Percentiles rank a stretch among this genome's conserved stretches.
Conservation (phyloP, 2,797 vertebrate genomes). For the Cephalopachus bancanus region DNA sequence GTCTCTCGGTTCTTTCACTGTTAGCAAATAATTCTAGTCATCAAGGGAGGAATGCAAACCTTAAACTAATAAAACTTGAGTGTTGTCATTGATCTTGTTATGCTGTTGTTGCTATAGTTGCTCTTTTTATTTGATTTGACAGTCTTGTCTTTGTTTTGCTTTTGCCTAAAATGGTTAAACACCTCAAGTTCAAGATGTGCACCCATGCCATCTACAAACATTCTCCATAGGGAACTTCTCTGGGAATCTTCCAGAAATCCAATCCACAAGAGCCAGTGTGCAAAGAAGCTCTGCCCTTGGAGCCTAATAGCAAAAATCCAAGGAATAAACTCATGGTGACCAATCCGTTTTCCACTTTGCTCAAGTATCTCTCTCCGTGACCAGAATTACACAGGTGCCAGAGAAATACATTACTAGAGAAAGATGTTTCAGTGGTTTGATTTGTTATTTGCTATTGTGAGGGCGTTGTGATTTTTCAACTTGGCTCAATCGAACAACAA, state of each 20-base stretch:
- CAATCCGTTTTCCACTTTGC: background rate
- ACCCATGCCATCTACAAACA: background rate
- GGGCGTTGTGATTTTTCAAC: background rate
- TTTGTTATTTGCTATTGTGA: background rate
- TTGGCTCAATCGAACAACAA: background rate
- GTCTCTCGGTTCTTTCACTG: background rate
- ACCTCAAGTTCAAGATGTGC: background rate
- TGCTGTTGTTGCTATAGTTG: background rate
- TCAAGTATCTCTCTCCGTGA: background rate
- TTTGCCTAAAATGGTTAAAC: background rate
- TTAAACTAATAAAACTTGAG: background rate
- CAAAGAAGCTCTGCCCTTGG: background rate
- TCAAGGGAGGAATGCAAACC: background rate
- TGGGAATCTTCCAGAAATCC: background rate
- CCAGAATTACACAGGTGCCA: background rate
- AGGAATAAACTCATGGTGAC: background rate
- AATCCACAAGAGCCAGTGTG: background rate
- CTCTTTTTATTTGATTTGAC: background rate
- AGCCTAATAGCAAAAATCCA: background rate
- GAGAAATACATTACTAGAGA: background rate
- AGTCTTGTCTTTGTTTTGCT: background rate
- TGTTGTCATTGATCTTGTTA: background rate
- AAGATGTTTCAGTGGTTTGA: background rate
- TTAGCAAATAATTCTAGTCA: background rate
- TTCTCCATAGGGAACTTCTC: background rate